A percentile compares a stretch with the other conserved stretches of the same genome.
These are phyloP conservation scores for Harpagoxenus sublaevis DNA, from an alignment of 2,888 invertebrate genomes.

Conservation along the genomic window DNA sequence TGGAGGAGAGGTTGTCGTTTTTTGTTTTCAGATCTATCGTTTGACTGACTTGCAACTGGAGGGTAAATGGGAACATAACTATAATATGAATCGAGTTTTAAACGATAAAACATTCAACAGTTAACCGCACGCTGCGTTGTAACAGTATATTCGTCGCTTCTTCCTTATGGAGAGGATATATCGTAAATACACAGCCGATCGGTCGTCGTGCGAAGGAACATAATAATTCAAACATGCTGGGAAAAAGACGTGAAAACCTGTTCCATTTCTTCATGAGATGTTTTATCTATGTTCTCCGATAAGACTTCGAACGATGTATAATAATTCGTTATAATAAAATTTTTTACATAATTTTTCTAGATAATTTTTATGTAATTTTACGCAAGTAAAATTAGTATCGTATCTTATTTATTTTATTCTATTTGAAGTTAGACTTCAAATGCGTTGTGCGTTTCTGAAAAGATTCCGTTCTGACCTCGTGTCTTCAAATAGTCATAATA, in stretches of 20 bases:
- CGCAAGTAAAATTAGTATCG: not conserved
- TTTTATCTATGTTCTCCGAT: not conserved
- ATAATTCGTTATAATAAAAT: not conserved
- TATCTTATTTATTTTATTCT: not conserved
- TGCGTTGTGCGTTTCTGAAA: not conserved
- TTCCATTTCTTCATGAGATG: not conserved
- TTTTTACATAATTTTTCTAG: not conserved
- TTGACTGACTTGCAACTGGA: not conserved
- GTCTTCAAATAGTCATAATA: not conserved
- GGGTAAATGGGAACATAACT: slow-evolving; percentile 37
- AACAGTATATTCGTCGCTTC: slow-evolving; percentile 73
- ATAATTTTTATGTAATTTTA: not conserved
- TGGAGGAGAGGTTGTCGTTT: not conserved
- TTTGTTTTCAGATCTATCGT: slow-evolving; percentile 14
- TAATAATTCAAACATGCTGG: not conserved
- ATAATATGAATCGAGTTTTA: slow-evolving; percentile 44
- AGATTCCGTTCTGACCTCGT: slow-evolving; percentile 8
- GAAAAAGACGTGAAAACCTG: slow-evolving; percentile 1
- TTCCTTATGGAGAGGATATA: slow-evolving; percentile 33
- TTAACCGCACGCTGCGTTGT: slow-evolving; percentile 73
- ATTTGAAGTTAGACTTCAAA: not conserved
- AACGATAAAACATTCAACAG: slow-evolving; percentile 76
- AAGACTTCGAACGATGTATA: not conserved
- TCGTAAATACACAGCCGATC: slow-evolving; percentile 62
- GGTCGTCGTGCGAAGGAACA: slow-evolving; percentile 11